Evolutionary conservation across 1,140 invertebrate species (phyloP).

Genomic region (Solenopsis fugax): DNA sequence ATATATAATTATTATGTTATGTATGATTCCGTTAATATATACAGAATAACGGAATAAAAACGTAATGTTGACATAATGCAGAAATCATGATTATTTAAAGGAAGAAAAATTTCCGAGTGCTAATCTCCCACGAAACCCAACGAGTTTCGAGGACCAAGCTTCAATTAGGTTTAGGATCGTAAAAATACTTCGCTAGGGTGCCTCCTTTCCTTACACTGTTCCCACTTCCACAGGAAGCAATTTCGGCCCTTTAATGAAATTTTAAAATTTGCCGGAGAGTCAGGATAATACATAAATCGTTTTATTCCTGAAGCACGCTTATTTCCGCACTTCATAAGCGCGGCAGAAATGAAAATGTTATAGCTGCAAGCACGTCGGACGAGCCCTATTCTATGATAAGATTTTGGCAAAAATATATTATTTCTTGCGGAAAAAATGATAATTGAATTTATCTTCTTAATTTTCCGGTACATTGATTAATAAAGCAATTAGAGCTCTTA

Average conservation of each 20-base stretch:
- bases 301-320: slow-evolving; percentile 53
- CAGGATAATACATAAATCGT: slow-evolving; percentile 69
- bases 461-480: not conserved
- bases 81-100: slow-evolving; percentile 67
- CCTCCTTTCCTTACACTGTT: slow-evolving; percentile 19
- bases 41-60: slow-evolving; percentile 1
- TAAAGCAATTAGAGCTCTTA: not conserved
- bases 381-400: not conserved
- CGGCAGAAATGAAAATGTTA: slow-evolving; percentile 43
- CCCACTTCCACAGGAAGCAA: slow-evolving; percentile 75
- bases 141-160: slow-evolving; percentile 73
- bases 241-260: slow-evolving; percentile 79
- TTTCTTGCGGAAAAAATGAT: not conserved
- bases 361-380: not conserved
- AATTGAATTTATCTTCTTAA: not conserved
- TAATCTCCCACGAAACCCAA: slow-evolving; percentile 59
- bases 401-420: slow-evolving; percentile 16
- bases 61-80: not conserved
- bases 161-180: slow-evolving; percentile 79
- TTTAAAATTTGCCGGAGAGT: slow-evolving; percentile 75
- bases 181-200: slow-evolving; percentile 72
- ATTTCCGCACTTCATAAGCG: slow-evolving; percentile 53
- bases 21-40: not conserved
- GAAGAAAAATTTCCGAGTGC: slow-evolving; percentile 50
- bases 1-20: not conserved